Evolutionary conservation across 2,888 invertebrate species (phyloP), one percentile per base, ranked within the genome.

Genomic region (Sussaba pulchella): DNA sequence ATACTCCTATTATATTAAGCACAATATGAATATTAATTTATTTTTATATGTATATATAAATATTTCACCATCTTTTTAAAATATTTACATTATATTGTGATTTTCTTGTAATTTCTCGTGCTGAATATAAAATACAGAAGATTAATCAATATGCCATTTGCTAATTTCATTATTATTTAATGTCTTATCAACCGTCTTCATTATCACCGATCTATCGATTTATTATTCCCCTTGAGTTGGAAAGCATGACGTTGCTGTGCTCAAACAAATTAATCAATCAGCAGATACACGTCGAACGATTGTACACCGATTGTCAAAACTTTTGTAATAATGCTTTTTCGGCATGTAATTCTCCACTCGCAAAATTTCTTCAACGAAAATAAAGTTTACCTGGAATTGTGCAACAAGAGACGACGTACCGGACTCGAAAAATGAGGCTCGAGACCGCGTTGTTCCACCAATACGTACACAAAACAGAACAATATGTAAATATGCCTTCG

Each of bases 391-490:
- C 21, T 39, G 14, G 80, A 76, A 76, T 70, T 66, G 80, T 69
- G n/a, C n/a, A 76, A 80, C 47, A 26, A 12, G 72, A 80, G 76
- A 72, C 57, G 36, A 17, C 41, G 64, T 17, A 24, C 61, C 61
- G 14, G 26, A 14, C 52, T 45, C 24, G 17, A 45, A 59, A 69
- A 73, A 52, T 43, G 39, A 73, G 61, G 19, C 43, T 17, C 14
- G 39, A 6, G 59, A 61, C 17, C 39, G 47, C 41, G 36, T 45
- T 66, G 47, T 8, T 24, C n/a, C 45, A 31, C 45, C 47, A 50
- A 47, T 50, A 54, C 52, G 50, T 50, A 59, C 47, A 26, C 59
- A 12, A 39, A 47, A 47, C 26, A 66, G 21, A 52, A 66, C 24
- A 54, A 6, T 10, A 31, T 45, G 8, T 63, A 24, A 26, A 21